These are phyloP conservation scores for Pyrocoelia pectoralis DNA, from an alignment of 2,888 invertebrate species.

Conservation along the genomic window DNA sequence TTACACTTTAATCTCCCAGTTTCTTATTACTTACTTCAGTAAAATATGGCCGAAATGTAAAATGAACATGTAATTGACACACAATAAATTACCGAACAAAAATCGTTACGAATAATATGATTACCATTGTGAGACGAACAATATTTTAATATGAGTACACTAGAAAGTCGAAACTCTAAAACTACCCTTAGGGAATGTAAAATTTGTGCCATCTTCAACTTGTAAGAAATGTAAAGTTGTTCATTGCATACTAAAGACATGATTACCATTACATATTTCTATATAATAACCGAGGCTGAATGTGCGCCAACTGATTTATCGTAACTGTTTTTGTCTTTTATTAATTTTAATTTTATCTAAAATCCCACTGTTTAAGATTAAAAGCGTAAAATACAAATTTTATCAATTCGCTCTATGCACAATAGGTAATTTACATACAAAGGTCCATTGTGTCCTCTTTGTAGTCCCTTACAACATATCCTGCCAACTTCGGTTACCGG, in stretches of 20 bases:
- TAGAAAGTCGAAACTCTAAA: background rate
- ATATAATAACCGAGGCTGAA: background rate
- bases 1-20: background rate
- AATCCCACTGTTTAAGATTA: background rate
- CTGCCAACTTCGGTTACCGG: slow-evolving; percentile 41
- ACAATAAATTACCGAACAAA: background rate
- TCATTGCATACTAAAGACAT: slow-evolving; percentile 18
- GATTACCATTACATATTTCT: slow-evolving; percentile 23
- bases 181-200: slow-evolving; percentile 1
- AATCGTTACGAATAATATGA: background rate
- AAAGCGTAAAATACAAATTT: slow-evolving; percentile 48
- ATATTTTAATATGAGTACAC: background rate
- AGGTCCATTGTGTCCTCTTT: slow-evolving; percentile 48
- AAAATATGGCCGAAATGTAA: too few relatives aligned
- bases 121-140: background rate
- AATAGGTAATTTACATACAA: slow-evolving; percentile 51
- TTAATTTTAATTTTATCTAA: background rate
- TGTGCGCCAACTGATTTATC: background rate
- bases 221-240: slow-evolving; percentile 7
- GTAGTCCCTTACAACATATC: slow-evolving; percentile 40
- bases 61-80: background rate
- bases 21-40: background rate
- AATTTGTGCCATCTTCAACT: slow-evolving; percentile 3
- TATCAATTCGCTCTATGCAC: slow-evolving; percentile 48
- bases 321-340: background rate